Conservation (phyloP, 2,113 vertebrate species). For the Hippoglossus stenolepis region DNA sequence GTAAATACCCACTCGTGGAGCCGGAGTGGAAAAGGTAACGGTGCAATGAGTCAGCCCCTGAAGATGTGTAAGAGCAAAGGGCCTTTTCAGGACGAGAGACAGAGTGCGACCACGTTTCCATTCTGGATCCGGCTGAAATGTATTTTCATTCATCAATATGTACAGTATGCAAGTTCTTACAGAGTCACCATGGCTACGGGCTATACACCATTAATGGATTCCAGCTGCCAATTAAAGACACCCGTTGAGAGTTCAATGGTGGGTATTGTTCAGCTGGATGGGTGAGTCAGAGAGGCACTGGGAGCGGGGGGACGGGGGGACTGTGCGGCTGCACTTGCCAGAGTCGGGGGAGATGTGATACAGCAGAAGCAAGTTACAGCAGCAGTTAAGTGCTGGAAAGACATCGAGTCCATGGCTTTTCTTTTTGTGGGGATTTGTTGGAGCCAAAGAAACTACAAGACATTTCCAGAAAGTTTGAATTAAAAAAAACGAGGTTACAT, state of each 20-base stretch:
- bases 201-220: conserved; percentile 66
- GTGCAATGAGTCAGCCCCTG: conserved; percentile 65
- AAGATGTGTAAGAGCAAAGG: conserved; percentile 39
- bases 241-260: conserved; percentile 75
- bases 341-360: conserved; percentile 69
- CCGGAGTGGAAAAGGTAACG: conserved; percentile 67
- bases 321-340: conserved; percentile 69
- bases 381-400: conserved; percentile 62
- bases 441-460: conserved; percentile 43
- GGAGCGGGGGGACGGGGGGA: conserved; percentile 26
- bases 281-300: conserved; percentile 71
- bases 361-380: conserved; percentile 62
- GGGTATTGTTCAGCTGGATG: conserved; percentile 75
- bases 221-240: conserved; percentile 75
- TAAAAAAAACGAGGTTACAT: background rate
- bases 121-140: background rate
- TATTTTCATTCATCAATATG: conserved; percentile 66
- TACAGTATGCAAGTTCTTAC: conserved; percentile 57
- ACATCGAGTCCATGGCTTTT: conserved; percentile 38
- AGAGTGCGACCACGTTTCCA: conserved; percentile 44
- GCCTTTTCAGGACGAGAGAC: conserved; percentile 56
- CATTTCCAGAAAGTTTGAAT: conserved; percentile 8
- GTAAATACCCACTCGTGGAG: conserved; percentile 64
- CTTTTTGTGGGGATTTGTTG: conserved; percentile 42
- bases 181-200: conserved; percentile 71